phyloP scores from a whole-genome alignment of 2,888 invertebrate genomes.

The Pyrgus malvae region DNA sequence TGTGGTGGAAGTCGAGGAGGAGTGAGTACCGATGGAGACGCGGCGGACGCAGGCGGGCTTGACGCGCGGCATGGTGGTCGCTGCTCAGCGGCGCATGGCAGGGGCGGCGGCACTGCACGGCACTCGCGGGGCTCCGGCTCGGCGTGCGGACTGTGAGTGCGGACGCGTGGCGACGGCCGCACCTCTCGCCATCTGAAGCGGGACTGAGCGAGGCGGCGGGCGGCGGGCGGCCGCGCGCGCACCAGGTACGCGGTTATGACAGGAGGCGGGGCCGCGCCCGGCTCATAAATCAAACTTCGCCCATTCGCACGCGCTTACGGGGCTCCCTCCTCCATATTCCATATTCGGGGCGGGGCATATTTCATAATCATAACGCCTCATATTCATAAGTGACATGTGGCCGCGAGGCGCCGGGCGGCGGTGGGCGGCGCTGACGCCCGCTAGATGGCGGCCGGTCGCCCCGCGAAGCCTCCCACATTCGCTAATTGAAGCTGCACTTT shows the following conservation, averaged over 20 bases:
- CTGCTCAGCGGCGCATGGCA: slow-evolving; percentile 74
- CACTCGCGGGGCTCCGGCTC: too few relatives aligned
- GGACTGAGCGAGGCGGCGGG: slow-evolving; percentile 74
- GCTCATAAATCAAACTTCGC: slow-evolving; percentile 86
- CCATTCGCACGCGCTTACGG: slow-evolving; percentile 84
- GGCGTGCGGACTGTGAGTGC: slow-evolving; percentile 42
- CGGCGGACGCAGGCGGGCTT: slow-evolving; percentile 80
- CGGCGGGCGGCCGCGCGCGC: slow-evolving; percentile 77
- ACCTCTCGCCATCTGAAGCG: slow-evolving; percentile 80
- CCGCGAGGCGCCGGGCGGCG: slow-evolving; percentile 51
- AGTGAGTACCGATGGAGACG: slow-evolving; percentile 80
- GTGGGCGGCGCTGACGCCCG: slow-evolving; percentile 71
- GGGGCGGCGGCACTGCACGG: slow-evolving; percentile 49
- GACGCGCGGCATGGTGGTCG: slow-evolving; percentile 75
- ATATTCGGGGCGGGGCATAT: slow-evolving; percentile 83
- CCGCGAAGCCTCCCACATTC: slow-evolving; percentile 77
- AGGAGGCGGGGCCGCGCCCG: slow-evolving; percentile 84
- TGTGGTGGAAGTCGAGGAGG: slow-evolving; percentile 46
- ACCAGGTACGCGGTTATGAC: slow-evolving; percentile 85
- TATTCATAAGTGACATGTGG: slow-evolving; percentile 80
- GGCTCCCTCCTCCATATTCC: slow-evolving; percentile 84
- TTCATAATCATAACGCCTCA: slow-evolving; percentile 83
- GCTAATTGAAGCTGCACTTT: slow-evolving; percentile 71
- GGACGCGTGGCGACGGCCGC: slow-evolving; percentile 52
- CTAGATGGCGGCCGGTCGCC: slow-evolving; percentile 74